These are phyloP conservation scores for Xenopus borealis DNA, from an alignment of 2,113 vertebrate genomes.

Conservation along the genomic window DNA sequence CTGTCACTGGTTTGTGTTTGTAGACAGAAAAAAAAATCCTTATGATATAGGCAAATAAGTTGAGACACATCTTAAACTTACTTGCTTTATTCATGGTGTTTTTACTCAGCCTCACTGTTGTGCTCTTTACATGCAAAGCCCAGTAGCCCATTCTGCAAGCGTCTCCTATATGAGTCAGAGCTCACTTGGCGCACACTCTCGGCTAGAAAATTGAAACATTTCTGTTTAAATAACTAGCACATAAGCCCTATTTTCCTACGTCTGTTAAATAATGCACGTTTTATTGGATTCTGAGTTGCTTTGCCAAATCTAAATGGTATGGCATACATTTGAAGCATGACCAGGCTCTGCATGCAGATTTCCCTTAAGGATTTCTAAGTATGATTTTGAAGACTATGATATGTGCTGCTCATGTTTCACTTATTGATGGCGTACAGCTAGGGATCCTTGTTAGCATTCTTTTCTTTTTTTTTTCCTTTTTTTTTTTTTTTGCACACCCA, in stretches of 20 bases:
- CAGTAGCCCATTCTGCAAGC: background rate
- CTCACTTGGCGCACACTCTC: background rate
- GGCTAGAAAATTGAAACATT: slow-evolving; percentile 15
- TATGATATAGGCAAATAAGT: slow-evolving; percentile 54
- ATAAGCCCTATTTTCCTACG: background rate
- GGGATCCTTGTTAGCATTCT: slow-evolving; percentile 37
- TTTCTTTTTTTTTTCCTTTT: slow-evolving; percentile 1
- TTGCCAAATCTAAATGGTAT: slow-evolving; percentile 22
- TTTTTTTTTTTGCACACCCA: slow-evolving; percentile 2
- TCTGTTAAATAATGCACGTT: slow-evolving; percentile 14
- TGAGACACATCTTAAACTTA: slow-evolving; percentile 65
- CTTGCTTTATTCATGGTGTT: slow-evolving; percentile 66
- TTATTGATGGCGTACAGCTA: slow-evolving; percentile 41
- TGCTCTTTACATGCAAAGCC: slow-evolving; percentile 62
- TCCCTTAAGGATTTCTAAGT: slow-evolving; percentile 32
- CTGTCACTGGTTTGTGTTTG: slow-evolving; percentile 65
- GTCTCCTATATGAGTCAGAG: background rate
- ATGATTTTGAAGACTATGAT: slow-evolving; percentile 30
- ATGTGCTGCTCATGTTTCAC: slow-evolving; percentile 37
- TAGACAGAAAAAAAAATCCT: slow-evolving; percentile 25
- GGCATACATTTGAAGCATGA: slow-evolving; percentile 41
- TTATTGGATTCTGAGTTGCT: slow-evolving; percentile 10
- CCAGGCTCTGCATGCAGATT: slow-evolving; percentile 29
- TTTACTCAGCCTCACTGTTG: slow-evolving; percentile 65
- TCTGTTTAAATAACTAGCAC: slow-evolving; percentile 12